These are phyloP conservation scores for Andricus curvator DNA, from an alignment of 2,888 invertebrate species.

Conservation along the genomic window DNA sequence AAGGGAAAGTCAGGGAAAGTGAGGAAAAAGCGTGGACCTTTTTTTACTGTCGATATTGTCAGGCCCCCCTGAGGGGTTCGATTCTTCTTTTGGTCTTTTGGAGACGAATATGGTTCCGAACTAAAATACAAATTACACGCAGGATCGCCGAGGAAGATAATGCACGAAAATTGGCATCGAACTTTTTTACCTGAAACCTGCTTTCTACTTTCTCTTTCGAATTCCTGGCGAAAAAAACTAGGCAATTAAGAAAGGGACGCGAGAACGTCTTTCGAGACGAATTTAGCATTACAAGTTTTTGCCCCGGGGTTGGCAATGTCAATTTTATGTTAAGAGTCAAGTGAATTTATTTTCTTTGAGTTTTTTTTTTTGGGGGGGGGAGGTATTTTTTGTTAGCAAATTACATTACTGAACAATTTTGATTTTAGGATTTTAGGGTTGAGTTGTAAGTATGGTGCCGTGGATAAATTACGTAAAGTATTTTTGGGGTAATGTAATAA, in stretches of 20 bases:
- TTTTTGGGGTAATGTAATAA: too few relatives aligned
- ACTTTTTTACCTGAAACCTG: conserved; percentile 36
- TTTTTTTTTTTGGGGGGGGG: neutral
- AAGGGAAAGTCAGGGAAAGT: conserved; percentile 13
- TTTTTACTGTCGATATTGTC: conserved; percentile 2
- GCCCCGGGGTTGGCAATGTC: neutral
- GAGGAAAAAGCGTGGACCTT: neutral
- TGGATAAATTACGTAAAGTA: too few relatives aligned
- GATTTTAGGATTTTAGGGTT: neutral
- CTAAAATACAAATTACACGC: conserved; percentile 24
- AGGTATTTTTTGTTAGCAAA: neutral
- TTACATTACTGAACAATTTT: neutral
- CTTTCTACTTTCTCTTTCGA: conserved; percentile 40
- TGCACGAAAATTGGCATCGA: conserved; percentile 24
- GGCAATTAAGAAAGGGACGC: conserved; percentile 28
- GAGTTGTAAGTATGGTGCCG: too few relatives aligned
- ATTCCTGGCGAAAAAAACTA: conserved; percentile 20
- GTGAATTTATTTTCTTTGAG: neutral
- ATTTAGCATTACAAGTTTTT: conserved; percentile 35
- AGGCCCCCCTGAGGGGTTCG: neutral
- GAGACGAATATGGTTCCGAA: conserved; percentile 5
- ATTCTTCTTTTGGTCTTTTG: conserved; percentile 17
- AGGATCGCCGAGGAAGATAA: neutral
- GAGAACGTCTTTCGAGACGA: conserved; percentile 29
- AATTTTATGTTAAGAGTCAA: neutral